Evolutionary conservation across 2,113 vertebrate genomes (phyloP).

Genomic region (Nyctereutes procyonoides): DNA sequence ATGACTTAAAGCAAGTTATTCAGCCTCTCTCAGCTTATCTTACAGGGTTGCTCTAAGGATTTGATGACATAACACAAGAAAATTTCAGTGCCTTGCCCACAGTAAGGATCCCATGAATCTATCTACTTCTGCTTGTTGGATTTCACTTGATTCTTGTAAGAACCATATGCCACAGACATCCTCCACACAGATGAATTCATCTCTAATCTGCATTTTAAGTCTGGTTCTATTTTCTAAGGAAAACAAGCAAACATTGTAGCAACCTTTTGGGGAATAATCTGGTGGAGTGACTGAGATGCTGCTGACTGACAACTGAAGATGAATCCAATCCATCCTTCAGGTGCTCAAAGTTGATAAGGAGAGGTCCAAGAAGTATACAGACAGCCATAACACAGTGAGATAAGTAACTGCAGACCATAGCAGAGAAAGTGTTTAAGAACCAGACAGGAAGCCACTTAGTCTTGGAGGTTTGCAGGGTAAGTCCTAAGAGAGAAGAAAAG

Average conservation of each 20-base stretch:
- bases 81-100: not conserved
- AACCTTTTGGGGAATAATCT: not conserved
- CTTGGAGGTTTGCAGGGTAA: not conserved
- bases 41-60: not conserved
- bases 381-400: not conserved
- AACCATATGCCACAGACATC: not conserved
- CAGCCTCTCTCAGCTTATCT: not conserved
- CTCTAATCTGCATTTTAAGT: not conserved
- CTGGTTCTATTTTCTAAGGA: slow-evolving; percentile 20
- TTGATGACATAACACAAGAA: not conserved
- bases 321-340: not conserved
- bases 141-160: not conserved
- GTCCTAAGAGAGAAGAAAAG: not conserved
- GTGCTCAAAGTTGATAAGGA: not conserved
- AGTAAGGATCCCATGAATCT: not conserved
- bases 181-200: not conserved
- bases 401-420: not conserved
- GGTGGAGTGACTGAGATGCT: not conserved
- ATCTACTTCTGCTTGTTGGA: not conserved
- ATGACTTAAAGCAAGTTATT: not conserved
- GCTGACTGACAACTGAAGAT: not conserved
- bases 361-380: not conserved
- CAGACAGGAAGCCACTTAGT: not conserved
- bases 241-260: not conserved
- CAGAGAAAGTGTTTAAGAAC: not conserved